Evolutionary conservation across 2,797 vertebrate species (phyloP).

Genomic region (Poecile montanus): DNA sequence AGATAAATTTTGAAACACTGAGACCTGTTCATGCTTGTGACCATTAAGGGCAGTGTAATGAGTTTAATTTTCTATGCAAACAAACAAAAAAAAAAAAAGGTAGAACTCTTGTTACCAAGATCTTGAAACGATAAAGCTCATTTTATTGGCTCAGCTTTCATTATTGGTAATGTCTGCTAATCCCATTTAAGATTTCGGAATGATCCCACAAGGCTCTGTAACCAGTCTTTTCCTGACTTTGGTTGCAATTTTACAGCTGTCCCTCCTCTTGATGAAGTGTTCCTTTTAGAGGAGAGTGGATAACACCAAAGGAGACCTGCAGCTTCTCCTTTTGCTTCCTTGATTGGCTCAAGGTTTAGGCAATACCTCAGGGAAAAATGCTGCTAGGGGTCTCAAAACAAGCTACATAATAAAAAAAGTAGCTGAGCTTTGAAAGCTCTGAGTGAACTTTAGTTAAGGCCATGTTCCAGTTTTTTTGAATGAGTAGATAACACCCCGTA

Average conservation of each 20-base stretch:
- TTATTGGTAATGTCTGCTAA: not conserved
- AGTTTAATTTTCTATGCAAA: not conserved
- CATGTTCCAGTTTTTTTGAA: not conserved
- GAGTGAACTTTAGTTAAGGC: not conserved
- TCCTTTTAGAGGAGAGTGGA: not conserved
- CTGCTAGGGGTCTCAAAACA: not conserved
- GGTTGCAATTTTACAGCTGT: not conserved
- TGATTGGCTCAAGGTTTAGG: not conserved
- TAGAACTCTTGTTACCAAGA: not conserved
- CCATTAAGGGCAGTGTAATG: not conserved
- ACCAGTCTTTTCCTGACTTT: not conserved
- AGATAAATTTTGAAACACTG: not conserved
- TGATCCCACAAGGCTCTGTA: not conserved
- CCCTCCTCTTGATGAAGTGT: not conserved
- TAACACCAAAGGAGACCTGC: not conserved
- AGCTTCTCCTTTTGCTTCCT: not conserved
- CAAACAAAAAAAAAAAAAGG: not conserved
- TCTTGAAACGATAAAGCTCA: not conserved
- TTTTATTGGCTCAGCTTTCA: not conserved
- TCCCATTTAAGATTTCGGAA: not conserved
- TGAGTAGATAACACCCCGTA: not conserved
- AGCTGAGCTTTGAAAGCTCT: not conserved
- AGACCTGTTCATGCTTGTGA: not conserved
- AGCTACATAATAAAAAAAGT: not conserved
- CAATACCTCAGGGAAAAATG: not conserved